Percentiles rank a stretch among this genome's conserved stretches.
These are phyloP conservation scores for Notechis scutatus DNA, from an alignment of 2,113 vertebrate genomes.

Conservation along the genomic window DNA sequence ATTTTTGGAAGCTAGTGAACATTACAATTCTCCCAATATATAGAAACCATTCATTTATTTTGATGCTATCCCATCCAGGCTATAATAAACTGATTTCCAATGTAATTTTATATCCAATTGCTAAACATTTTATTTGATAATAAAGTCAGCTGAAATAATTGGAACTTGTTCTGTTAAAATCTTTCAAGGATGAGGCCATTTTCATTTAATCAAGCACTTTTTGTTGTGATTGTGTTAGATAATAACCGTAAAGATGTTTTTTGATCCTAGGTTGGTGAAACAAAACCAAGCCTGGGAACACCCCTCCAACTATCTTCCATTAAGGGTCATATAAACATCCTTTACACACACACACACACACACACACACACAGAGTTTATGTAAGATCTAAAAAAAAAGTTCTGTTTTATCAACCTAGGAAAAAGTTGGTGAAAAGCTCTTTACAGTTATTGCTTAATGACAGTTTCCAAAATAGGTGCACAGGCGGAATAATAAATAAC, in stretches of 20 bases:
- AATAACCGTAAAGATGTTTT: neutral
- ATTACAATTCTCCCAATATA: neutral
- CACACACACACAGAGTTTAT: neutral
- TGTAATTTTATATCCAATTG: neutral
- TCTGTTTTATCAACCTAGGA: neutral
- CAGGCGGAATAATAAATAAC: neutral
- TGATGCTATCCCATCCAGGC: neutral
- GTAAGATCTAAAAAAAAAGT: neutral
- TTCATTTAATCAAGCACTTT: neutral
- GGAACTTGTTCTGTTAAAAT: neutral
- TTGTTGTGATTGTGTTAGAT: neutral
- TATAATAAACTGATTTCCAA: neutral
- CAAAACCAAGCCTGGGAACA: neutral
- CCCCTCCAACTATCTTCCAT: too few species aligned
- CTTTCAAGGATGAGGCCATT: neutral
- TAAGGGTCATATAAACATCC: neutral
- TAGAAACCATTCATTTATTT: neutral
- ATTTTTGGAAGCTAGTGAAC: neutral
- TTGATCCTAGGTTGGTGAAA: neutral
- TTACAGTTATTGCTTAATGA: neutral
- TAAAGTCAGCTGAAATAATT: neutral
- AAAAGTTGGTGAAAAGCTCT: neutral
- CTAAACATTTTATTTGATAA: neutral
- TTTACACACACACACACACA: neutral
- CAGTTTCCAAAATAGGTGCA: neutral